Evolutionary conservation across 2,888 invertebrate genomes (phyloP), one percentile per base, ranked within the genome.

Genomic region (Hirtodrosophila cameraria): DNA sequence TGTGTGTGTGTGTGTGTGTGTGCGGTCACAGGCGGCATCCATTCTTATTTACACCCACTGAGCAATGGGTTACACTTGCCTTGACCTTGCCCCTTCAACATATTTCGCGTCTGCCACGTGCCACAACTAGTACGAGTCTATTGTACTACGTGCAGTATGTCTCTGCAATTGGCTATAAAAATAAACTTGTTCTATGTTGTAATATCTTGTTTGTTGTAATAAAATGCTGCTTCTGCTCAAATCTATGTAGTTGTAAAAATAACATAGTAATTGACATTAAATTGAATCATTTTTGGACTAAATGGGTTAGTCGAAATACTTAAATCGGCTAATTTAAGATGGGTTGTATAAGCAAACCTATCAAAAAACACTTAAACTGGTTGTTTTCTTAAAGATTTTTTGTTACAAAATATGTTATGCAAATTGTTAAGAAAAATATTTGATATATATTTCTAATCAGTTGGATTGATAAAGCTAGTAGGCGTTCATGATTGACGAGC

Each of bases 41-140:
- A 23, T n/a, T n/a, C n/a, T n/a, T n/a, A n/a, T 25, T 31, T 13
- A 30, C 57, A 49, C 15, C 36, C 31, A 43, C 38, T 54, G 54
- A 49, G 54, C 68, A 75, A 69, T 75, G 70, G 83, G 80, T 86
- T 86, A 74, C 65, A 5, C 18, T 48, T 50, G 63, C 62, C 70
- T 80, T 81, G 80, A 81, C 80, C 80, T 80, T 79, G 80, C 43
- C 46, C 54, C 73, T 67, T 70, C 43, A 69, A 65, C n/a, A 69
- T 62, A 71, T 76, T 76, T 45, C 67, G 84, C 74, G 66, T n/a
- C 28, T 69, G 75, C 74, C 80, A 83, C 86, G 74, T 79, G 86
- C 69, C 83, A 45, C 42, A 12, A 33, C 46, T 23, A 5, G 23
- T n/a, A n/a, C n/a, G n/a, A n/a, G n/a, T n/a, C n/a, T n/a, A n/a